Evolutionary conservation across 2,888 invertebrate genomes (phyloP).

Genomic region (Baronia brevicornis): DNA sequence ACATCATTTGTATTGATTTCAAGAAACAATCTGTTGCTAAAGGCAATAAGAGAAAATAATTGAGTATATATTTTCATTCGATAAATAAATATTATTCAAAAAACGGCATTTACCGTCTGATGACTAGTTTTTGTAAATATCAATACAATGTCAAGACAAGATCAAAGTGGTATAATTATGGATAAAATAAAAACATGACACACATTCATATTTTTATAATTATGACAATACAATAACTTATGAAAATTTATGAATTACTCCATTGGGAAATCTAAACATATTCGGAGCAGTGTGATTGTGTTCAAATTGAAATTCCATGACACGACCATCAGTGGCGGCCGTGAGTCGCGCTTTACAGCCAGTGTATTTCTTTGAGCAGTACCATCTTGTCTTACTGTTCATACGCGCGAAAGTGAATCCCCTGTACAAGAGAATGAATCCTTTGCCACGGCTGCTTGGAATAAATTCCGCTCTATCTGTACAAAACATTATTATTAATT

Average conservation of each 20-base stretch:
- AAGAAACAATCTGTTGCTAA: no score
- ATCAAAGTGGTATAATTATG: no score
- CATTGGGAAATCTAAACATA: no score
- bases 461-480: slow-evolving; percentile 17
- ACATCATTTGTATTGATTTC: no score
- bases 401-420: slow-evolving; percentile 20
- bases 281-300: slow-evolving; percentile 25
- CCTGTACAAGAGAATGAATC: slow-evolving; percentile 16
- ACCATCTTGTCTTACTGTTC: slow-evolving; percentile 34
- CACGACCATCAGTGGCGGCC: slow-evolving; percentile 20
- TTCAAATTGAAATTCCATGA: slow-evolving; percentile 18
- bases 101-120: no score
- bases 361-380: slow-evolving; percentile 33
- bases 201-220: neutral
- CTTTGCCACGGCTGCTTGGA: slow-evolving; percentile 15
- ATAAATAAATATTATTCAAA: no score
- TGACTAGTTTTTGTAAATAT: no score
- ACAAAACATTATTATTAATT: neutral
- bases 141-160: no score
- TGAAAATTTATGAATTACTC: no score
- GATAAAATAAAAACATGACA: no score
- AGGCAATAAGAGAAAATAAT: no score
- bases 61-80: no score
- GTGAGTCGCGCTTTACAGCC: slow-evolving; percentile 34
- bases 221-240: neutral